Base-by-base conservation (phyloP, 2,113 vertebrate species). In the Antechinus flavipes region DNA sequence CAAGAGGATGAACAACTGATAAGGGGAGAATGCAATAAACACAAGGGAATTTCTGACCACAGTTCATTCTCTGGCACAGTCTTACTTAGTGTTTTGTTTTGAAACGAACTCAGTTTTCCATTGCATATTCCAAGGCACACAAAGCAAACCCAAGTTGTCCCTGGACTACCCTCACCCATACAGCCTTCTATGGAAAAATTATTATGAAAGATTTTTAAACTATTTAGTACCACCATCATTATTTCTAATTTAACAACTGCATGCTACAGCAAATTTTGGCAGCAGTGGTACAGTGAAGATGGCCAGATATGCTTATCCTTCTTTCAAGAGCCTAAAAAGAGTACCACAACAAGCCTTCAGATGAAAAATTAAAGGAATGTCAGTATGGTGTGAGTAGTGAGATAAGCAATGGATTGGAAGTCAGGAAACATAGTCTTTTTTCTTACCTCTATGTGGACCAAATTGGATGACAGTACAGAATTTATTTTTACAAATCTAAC, bases 191-290 rank as follows among this genome's bases (percentile, higher is more conserved):
- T 25, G 93, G 56, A 95, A 53, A 95, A 58, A 95, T 92, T 1
- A 93, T 35, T 89, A 58, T 91, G 58, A 91, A 94, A 76, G n/a
- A 30, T 89, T 89, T 5, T 54, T 42, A 52, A 96, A 84, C 52
- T 92, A 95, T 97, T 53, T 30, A 94, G 53, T 61, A n/a, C 16
- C 95, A 97, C 46, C 68, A 54, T 90, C 93, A 91, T 96, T 84
- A 93, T 19, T 93, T 68, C 68, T 35, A 89, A 54, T 8, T 2
- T 93, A 95, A 96, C 16, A 89, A 97, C 6, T 84, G n/a, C 35
- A 84, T 84, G 68, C 68, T 84, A 84, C 84, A 93, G 49, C 89
- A 94, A 94, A 90, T 56, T 49, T 92, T 76, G 68, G 68, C n/a
- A 84, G 68, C 68, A 84, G 56, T 8, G 95, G 49, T 61, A 92